These are phyloP conservation scores for Dicrurus megarhynchus DNA, from an alignment of 2,113 vertebrate genomes.

Conservation along the genomic window DNA sequence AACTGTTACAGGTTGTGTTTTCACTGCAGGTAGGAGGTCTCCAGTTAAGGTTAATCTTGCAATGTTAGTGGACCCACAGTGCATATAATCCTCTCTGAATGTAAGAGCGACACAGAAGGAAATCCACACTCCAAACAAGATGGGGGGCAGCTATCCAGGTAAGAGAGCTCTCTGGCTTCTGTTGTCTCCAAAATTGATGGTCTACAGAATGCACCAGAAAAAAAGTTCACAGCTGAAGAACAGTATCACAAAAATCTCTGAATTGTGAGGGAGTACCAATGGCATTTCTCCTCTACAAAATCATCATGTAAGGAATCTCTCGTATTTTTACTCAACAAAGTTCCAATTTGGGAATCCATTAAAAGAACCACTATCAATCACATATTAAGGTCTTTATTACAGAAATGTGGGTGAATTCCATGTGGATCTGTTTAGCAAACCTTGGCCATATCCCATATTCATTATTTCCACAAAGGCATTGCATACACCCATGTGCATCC, in stretches of 20 bases:
- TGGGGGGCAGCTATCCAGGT: not conserved
- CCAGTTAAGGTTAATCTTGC: not conserved
- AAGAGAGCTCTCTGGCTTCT: not conserved
- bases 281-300: not conserved
- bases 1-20: not conserved
- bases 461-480: not conserved
- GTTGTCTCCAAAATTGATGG: not conserved
- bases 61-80: not conserved
- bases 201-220: not conserved
- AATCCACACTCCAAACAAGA: not conserved
- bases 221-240: not conserved
- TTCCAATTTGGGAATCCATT: not conserved
- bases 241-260: not conserved
- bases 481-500: fast-evolving
- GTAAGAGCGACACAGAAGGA: not conserved
- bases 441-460: not conserved
- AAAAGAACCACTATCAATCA: not conserved
- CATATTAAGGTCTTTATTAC: not conserved
- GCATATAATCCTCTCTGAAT: not conserved
- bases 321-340: not conserved
- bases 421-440: not conserved
- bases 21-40: not conserved
- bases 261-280: fast-evolving
- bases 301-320: not conserved
- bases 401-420: not conserved